phyloP scores from a whole-genome alignment of 2,113 vertebrate genomes.

The Neopipo cinnamomea region DNA sequence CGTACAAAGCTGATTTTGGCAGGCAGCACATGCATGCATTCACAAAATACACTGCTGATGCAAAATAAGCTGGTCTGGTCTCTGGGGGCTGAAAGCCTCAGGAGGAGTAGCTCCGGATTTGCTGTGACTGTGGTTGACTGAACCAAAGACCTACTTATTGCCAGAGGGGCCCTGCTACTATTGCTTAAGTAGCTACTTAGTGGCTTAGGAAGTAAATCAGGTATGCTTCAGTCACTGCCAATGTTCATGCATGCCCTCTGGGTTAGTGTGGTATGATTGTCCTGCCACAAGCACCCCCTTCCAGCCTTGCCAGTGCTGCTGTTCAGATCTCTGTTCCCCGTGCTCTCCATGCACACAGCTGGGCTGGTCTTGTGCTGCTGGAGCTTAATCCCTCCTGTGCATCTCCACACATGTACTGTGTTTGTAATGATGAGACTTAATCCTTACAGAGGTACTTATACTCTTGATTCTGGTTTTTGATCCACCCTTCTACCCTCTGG shows the following conservation, averaged over 20 bases:
- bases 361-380: not conserved
- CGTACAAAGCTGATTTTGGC: not conserved
- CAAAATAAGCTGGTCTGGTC: not conserved
- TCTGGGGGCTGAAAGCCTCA: not conserved
- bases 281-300: not conserved
- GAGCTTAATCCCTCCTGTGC: not conserved
- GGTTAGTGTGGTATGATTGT: not conserved
- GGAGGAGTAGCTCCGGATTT: not conserved
- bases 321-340: rapidly evolving
- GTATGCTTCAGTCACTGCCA: not conserved
- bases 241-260: not conserved
- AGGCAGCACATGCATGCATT: not conserved
- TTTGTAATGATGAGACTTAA: not conserved
- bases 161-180: not conserved
- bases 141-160: not conserved
- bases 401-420: not conserved
- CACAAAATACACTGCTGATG: not conserved
- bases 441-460: not conserved
- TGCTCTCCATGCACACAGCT: not conserved
- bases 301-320: not conserved
- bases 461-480: not conserved
- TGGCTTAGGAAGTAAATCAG: not conserved
- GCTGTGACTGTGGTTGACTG: not conserved
- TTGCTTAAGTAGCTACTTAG: not conserved
- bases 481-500: not conserved